Evolutionary conservation across 2,113 vertebrate genomes (phyloP).

Genomic region (Amphiprion ocellaris): DNA sequence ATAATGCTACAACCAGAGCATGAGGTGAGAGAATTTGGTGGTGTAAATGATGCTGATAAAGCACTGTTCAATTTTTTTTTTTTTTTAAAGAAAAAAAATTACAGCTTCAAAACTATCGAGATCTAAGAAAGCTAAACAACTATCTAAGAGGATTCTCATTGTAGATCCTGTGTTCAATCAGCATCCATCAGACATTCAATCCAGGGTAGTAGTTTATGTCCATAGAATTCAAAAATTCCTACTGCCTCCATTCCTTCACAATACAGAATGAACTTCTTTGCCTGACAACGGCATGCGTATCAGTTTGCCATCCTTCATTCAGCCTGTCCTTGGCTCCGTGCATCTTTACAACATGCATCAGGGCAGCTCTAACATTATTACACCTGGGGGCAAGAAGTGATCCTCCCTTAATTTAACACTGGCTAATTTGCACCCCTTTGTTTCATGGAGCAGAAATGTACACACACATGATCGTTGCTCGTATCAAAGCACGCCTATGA

Average conservation of each 20-base stretch:
- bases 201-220: not conserved
- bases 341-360: not conserved
- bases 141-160: not conserved
- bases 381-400: not conserved
- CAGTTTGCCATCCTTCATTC: not conserved
- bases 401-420: constrained; percentile 2
- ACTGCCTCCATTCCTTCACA: not conserved
- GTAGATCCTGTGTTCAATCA: not conserved
- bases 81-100: not conserved
- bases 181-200: not conserved
- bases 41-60: too few species aligned
- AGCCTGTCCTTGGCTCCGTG: not conserved
- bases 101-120: not conserved
- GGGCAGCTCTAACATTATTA: not conserved
- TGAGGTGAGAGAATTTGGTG: too few species aligned
- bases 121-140: not conserved
- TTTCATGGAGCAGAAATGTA: not conserved
- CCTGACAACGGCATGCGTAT: not conserved
- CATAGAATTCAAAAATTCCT: not conserved
- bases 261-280: not conserved
- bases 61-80: not conserved
- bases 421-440: constrained; percentile 14
- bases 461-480: not conserved
- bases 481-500: constrained; percentile 3
- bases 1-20: not conserved